These are phyloP conservation scores for Chloroclystis v-ata DNA, from an alignment of 2,888 invertebrate species.

Conservation along the genomic window DNA sequence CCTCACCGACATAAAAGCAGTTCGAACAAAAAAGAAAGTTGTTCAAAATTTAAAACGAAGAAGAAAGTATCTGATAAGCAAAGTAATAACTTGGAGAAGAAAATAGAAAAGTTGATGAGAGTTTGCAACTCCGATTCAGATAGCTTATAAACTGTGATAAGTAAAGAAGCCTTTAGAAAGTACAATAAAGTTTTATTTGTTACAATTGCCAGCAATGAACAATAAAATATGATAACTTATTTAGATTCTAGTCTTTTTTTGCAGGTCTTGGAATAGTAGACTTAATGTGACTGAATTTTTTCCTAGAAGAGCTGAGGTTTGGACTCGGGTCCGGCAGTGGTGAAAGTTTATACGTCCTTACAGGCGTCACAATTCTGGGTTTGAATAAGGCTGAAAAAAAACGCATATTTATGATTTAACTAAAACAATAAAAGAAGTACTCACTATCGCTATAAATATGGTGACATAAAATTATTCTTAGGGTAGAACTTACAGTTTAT, in stretches of 20 bases:
- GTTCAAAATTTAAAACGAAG: slow-evolving; percentile 42
- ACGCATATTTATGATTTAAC: too few relatives aligned
- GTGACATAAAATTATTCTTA: too few relatives aligned
- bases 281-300: slow-evolving; percentile 63
- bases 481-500: slow-evolving; percentile 51
- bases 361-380: slow-evolving; percentile 52
- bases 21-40: slow-evolving; percentile 36
- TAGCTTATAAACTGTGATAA: slow-evolving; percentile 24
- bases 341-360: slow-evolving; percentile 37
- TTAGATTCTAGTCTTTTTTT: slow-evolving; percentile 47
- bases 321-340: slow-evolving; percentile 43
- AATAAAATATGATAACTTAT: neutral
- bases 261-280: slow-evolving; percentile 63
- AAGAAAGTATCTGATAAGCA: slow-evolving; percentile 41
- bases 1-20: slow-evolving; percentile 29
- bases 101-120: slow-evolving; percentile 56
- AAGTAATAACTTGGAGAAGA: slow-evolving; percentile 52
- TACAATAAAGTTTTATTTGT: slow-evolving; percentile 23
- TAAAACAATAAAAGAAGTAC: too few relatives aligned
- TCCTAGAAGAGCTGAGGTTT: slow-evolving; percentile 46
- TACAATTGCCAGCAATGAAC: slow-evolving; percentile 15
- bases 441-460: too few relatives aligned
- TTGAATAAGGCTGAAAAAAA: slow-evolving; percentile 48
- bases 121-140: slow-evolving; percentile 51
- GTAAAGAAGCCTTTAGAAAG: slow-evolving; percentile 25